Conservation (phyloP, 2,797 vertebrate species). For the Meda fulgida region DNA sequence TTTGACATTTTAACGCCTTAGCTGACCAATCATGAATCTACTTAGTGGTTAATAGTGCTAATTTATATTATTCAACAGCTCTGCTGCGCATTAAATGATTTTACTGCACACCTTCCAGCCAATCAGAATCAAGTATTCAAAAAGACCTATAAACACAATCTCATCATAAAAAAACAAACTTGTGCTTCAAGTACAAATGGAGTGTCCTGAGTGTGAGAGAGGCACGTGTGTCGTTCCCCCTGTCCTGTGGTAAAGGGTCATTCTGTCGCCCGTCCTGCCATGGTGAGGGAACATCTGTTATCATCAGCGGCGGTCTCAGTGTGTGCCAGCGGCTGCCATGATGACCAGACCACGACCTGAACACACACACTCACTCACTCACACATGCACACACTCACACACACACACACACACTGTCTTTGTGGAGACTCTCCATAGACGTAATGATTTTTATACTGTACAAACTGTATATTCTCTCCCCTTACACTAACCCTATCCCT, state of each 20-base stretch:
- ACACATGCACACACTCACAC: not conserved
- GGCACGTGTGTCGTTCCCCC: constrained; percentile 34
- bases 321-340: constrained; percentile 45
- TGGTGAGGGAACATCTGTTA: constrained; percentile 65
- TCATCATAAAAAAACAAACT: not conserved
- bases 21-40: too few relatives aligned
- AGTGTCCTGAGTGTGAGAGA: not conserved
- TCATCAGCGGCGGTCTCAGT: constrained; percentile 46
- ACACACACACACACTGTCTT: not conserved
- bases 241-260: constrained; percentile 39
- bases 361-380: not conserved
- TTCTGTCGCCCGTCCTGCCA: constrained; percentile 42
- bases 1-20: too few relatives aligned
- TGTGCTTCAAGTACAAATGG: not conserved
- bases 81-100: not conserved
- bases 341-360: constrained; percentile 41
- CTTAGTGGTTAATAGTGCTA: not conserved
- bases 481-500: too few relatives aligned
- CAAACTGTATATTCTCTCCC: too few relatives aligned
- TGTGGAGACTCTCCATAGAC: too few relatives aligned
- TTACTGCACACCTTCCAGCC: not conserved
- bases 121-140: not conserved
- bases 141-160: not conserved
- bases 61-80: not conserved
- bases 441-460: too few relatives aligned